Base-by-base conservation (phyloP, 1,140 invertebrate genomes). In the Drosophila nigrodunni region DNA sequence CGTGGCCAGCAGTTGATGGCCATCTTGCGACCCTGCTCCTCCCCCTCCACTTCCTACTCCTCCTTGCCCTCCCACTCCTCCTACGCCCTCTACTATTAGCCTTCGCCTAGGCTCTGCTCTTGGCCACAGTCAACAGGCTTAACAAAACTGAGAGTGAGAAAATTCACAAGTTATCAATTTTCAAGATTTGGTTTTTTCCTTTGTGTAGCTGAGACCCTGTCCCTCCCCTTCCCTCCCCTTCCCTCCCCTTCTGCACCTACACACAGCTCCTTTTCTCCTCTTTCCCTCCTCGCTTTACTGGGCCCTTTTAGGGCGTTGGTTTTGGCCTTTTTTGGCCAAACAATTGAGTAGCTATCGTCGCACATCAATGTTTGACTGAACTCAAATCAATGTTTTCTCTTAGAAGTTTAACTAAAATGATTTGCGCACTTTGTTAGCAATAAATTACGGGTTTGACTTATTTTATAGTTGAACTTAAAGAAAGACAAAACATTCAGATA, bases 141-240 rank as follows among this genome's bases (percentile, higher is more conserved):
- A 70, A 49, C 39, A 73, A 78, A 80, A 80, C 74, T 61, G 75
- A 80, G 78, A 80, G 78, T 80, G 78, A 74, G 75, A 80, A 80
- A 74, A 80, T 74, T 65, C 60, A 77, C 61, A 82, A 78, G 78
- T 87, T 86, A 88, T 87, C 83, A 88, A 83, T 76, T 83, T 80
- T 66, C 43, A 50, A 83, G 83, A 89, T 85, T 87, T 30, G 25
- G 2, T 49, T 49, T 54, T 67, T 74, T 61, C 11, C 47, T 68
- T 39, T 18, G 41, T 43, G 11, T 43, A 6, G 4, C 10, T n/a
- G 4, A 11, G 39, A 4, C 18, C 39, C 46, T 34, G 13, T 9
- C 34, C 2, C 10, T 3, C 3, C 13, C 41, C 8, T 13, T 2
- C 34, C 2, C 10, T 3, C 3, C 13, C 41, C 8, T 13, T 2